Percentiles rank a stretch among this genome's conserved stretches.
Evolutionary conservation across 2,888 invertebrate genomes (phyloP).

Genomic region (Globia sparganii): DNA sequence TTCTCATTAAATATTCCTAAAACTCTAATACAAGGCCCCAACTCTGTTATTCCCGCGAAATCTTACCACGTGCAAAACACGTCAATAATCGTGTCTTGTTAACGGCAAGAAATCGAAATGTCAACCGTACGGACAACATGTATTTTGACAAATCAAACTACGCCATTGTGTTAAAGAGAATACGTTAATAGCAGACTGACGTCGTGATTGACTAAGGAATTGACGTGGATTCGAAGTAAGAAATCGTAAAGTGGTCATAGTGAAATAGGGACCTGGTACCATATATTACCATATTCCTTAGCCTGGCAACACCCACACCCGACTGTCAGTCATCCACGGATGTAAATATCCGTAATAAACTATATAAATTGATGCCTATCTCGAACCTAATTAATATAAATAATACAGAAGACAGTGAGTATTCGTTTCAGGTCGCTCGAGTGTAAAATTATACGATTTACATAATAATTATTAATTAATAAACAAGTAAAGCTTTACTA

Average conservation of each 20-base stretch:
- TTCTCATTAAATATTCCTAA: background rate
- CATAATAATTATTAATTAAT: conserved; percentile 74
- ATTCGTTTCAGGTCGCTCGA: conserved; percentile 61
- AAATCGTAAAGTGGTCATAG: background rate
- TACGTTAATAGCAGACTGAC: background rate
- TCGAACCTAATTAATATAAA: conserved; percentile 60
- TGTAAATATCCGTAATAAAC: conserved; percentile 53
- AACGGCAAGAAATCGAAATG: background rate
- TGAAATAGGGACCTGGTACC: background rate
- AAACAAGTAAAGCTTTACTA: conserved; percentile 69
- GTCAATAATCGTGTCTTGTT: background rate
- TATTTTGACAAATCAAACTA: background rate
- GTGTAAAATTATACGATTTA: conserved; percentile 74
- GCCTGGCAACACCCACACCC: conserved; percentile 42
- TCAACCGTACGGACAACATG: background rate
- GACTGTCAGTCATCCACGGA: conserved; percentile 35
- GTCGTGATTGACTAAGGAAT: background rate
- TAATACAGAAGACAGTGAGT: conserved; percentile 45
- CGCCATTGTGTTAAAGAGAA: background rate
- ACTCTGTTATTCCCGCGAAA: background rate
- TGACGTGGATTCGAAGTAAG: background rate
- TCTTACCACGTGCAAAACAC: background rate
- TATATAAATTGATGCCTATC: conserved; percentile 61
- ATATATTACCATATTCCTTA: conserved; percentile 18
- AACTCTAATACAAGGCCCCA: background rate